phyloP scores from a whole-genome alignment of 2,113 vertebrate species.

The Brevimyrus niger region DNA sequence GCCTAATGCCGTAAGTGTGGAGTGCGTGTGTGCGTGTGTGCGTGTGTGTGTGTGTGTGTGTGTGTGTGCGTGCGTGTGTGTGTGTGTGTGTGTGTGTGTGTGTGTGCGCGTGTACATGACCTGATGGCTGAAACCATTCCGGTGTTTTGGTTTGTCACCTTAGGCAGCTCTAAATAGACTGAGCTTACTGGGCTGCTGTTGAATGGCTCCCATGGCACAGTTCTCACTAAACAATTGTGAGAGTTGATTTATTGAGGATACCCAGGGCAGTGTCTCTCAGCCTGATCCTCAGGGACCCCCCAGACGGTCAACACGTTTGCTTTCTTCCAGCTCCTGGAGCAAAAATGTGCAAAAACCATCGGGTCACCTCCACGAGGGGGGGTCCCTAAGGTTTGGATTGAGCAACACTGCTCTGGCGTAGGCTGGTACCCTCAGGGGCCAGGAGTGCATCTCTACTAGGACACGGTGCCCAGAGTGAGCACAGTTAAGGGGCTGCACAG shows the following conservation, averaged over 20 bases:
- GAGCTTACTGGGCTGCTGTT: not conserved
- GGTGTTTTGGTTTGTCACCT: not conserved
- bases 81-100: too few species aligned
- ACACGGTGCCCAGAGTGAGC: not conserved
- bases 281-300: not conserved
- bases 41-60: not conserved
- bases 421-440: not conserved
- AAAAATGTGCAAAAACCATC: not conserved
- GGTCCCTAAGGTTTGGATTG: not conserved
- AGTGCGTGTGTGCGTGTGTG: not conserved
- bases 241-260: not conserved
- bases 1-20: conserved; percentile 93
- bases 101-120: too few species aligned
- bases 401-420: not conserved
- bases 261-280: not conserved
- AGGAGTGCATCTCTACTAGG: not conserved
- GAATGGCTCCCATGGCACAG: not conserved
- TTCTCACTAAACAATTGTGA: too few species aligned
- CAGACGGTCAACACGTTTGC: not conserved
- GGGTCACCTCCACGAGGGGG: too few species aligned
- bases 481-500: not conserved
- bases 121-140: not conserved
- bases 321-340: not conserved
- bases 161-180: not conserved
- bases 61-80: fast-evolving